Conservation (phyloP, 1,140 invertebrate species). For the Bilobella aurantiaca region DNA sequence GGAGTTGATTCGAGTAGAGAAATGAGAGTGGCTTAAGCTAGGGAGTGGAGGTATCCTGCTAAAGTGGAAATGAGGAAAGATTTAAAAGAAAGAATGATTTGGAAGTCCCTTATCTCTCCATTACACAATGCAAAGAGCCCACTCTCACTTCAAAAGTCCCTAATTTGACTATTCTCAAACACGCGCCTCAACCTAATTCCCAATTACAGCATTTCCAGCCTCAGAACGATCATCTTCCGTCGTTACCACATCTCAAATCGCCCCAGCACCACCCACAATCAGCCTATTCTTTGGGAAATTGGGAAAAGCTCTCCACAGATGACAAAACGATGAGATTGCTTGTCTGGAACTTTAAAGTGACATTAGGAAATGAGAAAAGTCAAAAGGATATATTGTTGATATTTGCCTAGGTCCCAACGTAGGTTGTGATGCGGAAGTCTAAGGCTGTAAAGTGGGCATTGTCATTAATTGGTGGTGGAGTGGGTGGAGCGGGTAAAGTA, state of each 20-base stretch:
- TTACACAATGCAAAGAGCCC: conserved; percentile 34
- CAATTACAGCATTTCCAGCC: neutral
- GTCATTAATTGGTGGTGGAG: conserved; percentile 7
- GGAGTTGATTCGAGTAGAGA: too few species aligned
- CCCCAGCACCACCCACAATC: neutral
- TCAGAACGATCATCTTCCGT: neutral
- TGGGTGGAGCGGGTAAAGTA: conserved; percentile 9
- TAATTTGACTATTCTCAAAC: conserved; percentile 13
- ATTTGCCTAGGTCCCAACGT: too few species aligned
- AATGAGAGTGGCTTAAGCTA: too few species aligned
- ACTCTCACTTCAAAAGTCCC: conserved; percentile 9
- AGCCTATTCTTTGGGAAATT: neutral
- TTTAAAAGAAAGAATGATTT: conserved; percentile 25
- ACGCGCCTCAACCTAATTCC: neutral
- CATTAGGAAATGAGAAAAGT: too few species aligned
- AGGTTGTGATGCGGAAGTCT: too few species aligned
- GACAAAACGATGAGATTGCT: neutral
- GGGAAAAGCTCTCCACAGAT: neutral
- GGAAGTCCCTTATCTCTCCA: conserved; percentile 35
- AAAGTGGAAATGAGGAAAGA: conserved; percentile 19
- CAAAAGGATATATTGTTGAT: too few species aligned
- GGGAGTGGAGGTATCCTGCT: too few species aligned
- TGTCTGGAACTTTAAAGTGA: too few species aligned
- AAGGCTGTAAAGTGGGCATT: too few species aligned
- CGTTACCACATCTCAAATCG: neutral